phyloP scores from a whole-genome alignment of 2,797 vertebrate genomes.

The Coendou prehensilis region DNA sequence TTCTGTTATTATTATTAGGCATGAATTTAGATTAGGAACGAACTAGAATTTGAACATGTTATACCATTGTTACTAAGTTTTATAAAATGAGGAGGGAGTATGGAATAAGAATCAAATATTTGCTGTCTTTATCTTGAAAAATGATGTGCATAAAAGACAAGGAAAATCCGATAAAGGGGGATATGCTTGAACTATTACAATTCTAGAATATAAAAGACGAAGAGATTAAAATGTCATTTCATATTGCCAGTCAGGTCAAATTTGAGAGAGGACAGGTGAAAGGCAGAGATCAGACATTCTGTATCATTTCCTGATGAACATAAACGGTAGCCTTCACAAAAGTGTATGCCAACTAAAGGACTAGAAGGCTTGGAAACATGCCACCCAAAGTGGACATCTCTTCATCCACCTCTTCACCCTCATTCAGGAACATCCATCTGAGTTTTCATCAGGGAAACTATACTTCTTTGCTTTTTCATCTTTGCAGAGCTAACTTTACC shows the following conservation, averaged over 20 bases:
- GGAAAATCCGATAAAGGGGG: not conserved
- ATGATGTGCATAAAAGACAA: not conserved
- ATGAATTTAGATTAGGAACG: conserved; percentile 66
- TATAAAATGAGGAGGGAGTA: not conserved
- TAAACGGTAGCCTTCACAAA: not conserved
- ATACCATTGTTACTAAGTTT: conserved; percentile 37
- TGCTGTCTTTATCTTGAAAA: conserved; percentile 50
- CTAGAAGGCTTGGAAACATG: not conserved
- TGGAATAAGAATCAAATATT: conserved; percentile 53
- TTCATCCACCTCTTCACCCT: too few species aligned
- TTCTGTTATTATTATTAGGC: not conserved
- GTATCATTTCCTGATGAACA: not conserved
- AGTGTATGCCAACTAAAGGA: too few species aligned
- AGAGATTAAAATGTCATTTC: not conserved
- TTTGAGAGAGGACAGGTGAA: conserved; percentile 4
- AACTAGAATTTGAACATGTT: conserved; percentile 47
- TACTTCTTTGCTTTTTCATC: not conserved
- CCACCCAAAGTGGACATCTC: not conserved
- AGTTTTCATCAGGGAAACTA: not conserved
- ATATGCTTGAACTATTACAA: not conserved
- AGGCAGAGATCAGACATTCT: not conserved
- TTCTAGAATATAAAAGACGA: conserved; percentile 47
- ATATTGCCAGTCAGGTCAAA: not conserved
- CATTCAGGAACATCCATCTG: not conserved
- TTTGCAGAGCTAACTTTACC: not conserved